These are phyloP conservation scores for Porites australiensis DNA, from an alignment of 64 coral and sea anemone species.

Conservation along the genomic window DNA sequence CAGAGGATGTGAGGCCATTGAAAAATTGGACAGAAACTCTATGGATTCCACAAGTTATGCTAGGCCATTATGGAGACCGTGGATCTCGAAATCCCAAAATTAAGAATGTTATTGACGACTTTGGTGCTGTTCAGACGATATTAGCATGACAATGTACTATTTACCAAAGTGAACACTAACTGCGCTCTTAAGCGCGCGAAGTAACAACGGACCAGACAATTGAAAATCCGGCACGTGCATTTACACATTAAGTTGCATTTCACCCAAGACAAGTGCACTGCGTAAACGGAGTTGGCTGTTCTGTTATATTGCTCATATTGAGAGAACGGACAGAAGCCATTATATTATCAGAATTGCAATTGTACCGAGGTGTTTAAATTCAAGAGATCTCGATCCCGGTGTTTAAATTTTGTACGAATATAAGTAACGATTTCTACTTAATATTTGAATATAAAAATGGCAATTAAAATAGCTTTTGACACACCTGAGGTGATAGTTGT, in stretches of 20 bases:
- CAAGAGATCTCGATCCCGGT: background rate
- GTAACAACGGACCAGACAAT: background rate
- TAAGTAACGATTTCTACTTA: background rate
- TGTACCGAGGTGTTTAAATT: background rate
- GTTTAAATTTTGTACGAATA: background rate
- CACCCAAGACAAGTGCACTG: background rate
- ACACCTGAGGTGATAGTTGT: background rate
- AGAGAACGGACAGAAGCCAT: background rate
- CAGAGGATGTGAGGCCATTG: background rate
- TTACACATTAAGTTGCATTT: background rate
- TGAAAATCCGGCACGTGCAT: background rate
- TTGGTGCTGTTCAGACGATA: background rate
- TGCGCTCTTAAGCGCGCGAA: background rate
- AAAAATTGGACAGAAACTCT: background rate
- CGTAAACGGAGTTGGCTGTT: constrained; percentile 7
- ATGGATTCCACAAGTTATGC: background rate
- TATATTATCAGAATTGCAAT: background rate
- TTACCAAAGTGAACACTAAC: background rate
- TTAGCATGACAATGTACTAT: background rate
- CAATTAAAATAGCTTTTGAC: background rate
- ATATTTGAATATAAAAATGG: background rate
- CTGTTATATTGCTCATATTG: background rate
- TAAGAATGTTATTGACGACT: background rate
- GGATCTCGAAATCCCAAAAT: background rate
- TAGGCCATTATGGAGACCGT: constrained; percentile 29